Base-by-base conservation (phyloP, 2,888 invertebrate genomes). In the Yponomeuta evonymella region DNA sequence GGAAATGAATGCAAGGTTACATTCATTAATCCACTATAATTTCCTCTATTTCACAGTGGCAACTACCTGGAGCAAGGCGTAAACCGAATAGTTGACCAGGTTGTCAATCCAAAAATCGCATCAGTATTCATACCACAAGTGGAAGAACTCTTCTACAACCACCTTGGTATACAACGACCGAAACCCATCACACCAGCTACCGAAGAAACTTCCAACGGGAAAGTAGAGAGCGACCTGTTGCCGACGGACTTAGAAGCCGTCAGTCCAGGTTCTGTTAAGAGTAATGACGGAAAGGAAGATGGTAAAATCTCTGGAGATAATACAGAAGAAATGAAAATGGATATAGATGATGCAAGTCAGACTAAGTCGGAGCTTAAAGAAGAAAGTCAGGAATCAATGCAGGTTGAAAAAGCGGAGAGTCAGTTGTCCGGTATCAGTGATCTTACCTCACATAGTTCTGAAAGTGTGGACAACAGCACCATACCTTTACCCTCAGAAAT, bases 71-170 rank as follows among this genome's bases (percentile, higher is more conserved):
- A 97, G 79, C 96, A 95, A 76, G 98, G 98, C 10, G 97, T 98
- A 2, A 98, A 98, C 84, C 94, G 98, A 75, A 98, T 99, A 74
- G 98, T 98, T 0, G 98, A 98, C 83, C 98, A 99, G 93, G 98
- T 98, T 0, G 97, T 98, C 0, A 97, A 98, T 85, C 97, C 98
- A 0, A 98, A 98, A 92, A 96, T 98, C 9, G 95, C 95, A 74
- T 94, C 96, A 2, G 95, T 97, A 12, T 97, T 98, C 83, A 95
- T 97, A 81, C 97, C 98, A 0, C 96, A 97, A 93, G 96, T 98
- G 10, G 97, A 98, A 86, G 97, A 97, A 78, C 95, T 97, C 23
- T 96, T 98, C 0, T 98, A 97, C 81, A 96, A 96, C 83, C 96
- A 95, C 84, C 88, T 98, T 67, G 97, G 97, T 0, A 94, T 98